A percentile compares a stretch with the other conserved stretches of the same genome.
Conservation (phyloP, 2,797 vertebrate species). For the Pitangus sulphuratus region DNA sequence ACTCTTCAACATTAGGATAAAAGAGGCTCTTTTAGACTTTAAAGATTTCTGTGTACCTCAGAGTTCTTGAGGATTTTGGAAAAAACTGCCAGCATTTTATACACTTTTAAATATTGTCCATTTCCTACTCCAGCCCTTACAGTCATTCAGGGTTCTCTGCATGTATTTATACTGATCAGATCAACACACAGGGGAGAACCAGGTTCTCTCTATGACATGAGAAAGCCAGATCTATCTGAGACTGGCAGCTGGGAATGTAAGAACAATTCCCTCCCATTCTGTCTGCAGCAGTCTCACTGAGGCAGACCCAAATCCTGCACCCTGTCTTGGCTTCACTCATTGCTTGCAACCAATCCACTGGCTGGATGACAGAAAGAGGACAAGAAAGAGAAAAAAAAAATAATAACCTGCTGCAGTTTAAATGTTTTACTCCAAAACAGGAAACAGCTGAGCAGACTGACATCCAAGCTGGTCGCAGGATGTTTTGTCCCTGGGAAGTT, state of each 20-base stretch:
- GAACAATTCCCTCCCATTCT: background rate
- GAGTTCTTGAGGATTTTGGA: background rate
- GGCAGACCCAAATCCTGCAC: background rate
- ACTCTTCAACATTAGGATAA: background rate
- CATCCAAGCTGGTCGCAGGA: conserved; percentile 53
- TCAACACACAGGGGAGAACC: background rate
- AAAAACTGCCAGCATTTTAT: background rate
- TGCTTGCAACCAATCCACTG: background rate
- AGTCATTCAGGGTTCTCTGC: background rate
- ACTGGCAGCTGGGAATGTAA: background rate
- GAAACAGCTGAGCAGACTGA: conserved; percentile 67
- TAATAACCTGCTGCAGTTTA: background rate
- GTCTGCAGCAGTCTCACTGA: background rate
- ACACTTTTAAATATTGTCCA: background rate
- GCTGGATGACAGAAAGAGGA: background rate
- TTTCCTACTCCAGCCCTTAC: background rate
- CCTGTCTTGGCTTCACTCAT: background rate
- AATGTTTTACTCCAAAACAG: conserved; percentile 48
- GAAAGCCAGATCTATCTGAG: background rate
- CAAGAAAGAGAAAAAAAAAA: background rate
- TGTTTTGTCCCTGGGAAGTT: conserved; percentile 55
- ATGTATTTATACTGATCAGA: background rate
- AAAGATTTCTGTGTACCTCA: background rate
- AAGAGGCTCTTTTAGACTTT: background rate
- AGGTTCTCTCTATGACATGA: background rate